Evolutionary conservation across 2,113 vertebrate species (phyloP).

Genomic region (Nycticebus coucang): DNA sequence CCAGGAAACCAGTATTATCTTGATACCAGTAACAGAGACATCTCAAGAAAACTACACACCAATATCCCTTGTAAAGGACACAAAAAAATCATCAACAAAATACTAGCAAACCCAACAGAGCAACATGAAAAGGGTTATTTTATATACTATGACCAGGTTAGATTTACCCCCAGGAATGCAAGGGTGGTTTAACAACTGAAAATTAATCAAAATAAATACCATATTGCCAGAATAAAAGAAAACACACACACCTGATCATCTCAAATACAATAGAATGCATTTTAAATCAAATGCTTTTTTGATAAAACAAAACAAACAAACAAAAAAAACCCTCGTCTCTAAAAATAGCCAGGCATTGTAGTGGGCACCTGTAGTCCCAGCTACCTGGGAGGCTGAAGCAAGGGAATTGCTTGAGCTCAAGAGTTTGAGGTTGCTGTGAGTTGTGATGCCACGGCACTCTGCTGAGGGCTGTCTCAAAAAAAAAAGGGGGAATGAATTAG

Average conservation of each 20-base stretch:
- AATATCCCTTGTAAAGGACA: background rate
- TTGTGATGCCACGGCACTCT: no score
- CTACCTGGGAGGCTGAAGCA: no score
- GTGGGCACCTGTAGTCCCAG: no score
- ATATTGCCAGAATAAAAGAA: background rate
- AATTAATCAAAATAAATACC: background rate
- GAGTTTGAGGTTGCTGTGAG: no score
- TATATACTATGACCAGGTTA: background rate
- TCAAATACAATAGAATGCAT: background rate
- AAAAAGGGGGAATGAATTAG: background rate
- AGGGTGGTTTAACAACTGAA: constrained; percentile 33
- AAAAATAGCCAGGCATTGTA: no score
- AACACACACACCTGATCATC: background rate
- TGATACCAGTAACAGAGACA: background rate
- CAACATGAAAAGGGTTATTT: background rate
- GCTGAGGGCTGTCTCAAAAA: no score
- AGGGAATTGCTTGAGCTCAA: no score
- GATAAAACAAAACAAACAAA: background rate
- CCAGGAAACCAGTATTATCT: background rate
- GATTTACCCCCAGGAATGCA: background rate
- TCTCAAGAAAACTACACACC: background rate
- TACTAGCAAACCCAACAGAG: background rate
- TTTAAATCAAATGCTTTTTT: background rate
- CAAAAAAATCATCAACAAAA: constrained; percentile 35
- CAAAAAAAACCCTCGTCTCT: background rate